Base-by-base conservation (phyloP, 2,888 invertebrate genomes). In the Apamea epomidion region DNA sequence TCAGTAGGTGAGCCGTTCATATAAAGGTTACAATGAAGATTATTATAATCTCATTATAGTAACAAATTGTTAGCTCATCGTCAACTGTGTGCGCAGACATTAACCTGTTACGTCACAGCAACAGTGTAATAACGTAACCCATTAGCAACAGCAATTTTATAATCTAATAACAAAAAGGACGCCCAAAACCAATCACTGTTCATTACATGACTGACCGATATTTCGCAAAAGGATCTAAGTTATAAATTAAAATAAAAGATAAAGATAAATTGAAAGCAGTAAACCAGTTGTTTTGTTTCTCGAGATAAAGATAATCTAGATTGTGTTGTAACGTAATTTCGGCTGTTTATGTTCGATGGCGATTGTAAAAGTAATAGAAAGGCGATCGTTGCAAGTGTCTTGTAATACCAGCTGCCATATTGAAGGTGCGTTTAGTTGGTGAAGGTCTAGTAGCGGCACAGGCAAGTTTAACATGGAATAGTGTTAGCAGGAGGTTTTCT, bases 301-400 rank as follows among this genome's bases (percentile, higher is more conserved):
- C 21, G 25, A 60, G 68, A 62, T 37, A 37, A 12, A 73, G 72
- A 70, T 88, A 70, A 88, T 85, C 75, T 80, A 76, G 87, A 74
- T 78, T 78, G 45, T 74, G 64, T 80, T 62, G 84, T 75, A 80
- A 84, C 67, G 25, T 21, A 14, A 76, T 73, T 73, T 58, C 45
- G 48, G 60, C 37, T 21, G 71, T 25, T 80, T 80, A 85, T 80
- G 12, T 84, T 32, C 32, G 16, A 62, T 64, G 25, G 64, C 10
- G 70, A 85, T 88, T 85, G 67, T 76, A 45, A 72, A 54, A 65
- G 85, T 51, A 79, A 80, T 76, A 85, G 85, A 88, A 85, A 88
- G 88, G 88, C 67, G 71, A 79, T 74, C 64, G 54, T 60, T 37
- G 65, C 69, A 78, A 74, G 65, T 83, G 60, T 67, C 69, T 65